Conservation (phyloP, 2,797 vertebrate genomes). For the Diplodus puntazzo region DNA sequence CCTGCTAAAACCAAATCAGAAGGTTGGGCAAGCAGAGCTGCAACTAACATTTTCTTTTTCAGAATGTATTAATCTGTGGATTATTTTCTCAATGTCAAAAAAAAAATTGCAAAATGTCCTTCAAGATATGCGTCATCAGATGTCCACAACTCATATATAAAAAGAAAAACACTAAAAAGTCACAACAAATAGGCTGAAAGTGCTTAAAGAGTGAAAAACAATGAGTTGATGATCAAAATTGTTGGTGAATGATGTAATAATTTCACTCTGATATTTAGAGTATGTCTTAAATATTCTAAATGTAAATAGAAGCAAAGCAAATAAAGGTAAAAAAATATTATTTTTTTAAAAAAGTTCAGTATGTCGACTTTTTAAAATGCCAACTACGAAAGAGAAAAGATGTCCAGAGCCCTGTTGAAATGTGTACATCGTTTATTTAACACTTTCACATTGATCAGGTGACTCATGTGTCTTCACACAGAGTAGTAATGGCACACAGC, state of each 20-base stretch:
- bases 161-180: neutral
- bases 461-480: neutral
- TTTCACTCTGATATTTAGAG: too few species aligned
- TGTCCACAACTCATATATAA: neutral
- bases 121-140: neutral
- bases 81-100: neutral
- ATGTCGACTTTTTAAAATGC: neutral
- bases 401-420: neutral
- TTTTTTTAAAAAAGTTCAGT: too few species aligned
- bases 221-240: neutral
- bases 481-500: constrained; percentile 1
- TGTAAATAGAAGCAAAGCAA: too few species aligned
- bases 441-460: constrained; percentile 8
- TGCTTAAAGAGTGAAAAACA: neutral
- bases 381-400: neutral
- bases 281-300: neutral
- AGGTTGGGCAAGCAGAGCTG: neutral
- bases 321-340: too few species aligned
- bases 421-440: constrained; percentile 34
- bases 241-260: neutral
- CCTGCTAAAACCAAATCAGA: neutral
- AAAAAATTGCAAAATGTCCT: neutral
- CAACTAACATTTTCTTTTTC: neutral
- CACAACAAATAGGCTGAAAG: neutral
- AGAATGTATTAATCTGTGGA: neutral